Base-by-base conservation (phyloP, 2,797 vertebrate species). In the Anguilla pacifica region DNA sequence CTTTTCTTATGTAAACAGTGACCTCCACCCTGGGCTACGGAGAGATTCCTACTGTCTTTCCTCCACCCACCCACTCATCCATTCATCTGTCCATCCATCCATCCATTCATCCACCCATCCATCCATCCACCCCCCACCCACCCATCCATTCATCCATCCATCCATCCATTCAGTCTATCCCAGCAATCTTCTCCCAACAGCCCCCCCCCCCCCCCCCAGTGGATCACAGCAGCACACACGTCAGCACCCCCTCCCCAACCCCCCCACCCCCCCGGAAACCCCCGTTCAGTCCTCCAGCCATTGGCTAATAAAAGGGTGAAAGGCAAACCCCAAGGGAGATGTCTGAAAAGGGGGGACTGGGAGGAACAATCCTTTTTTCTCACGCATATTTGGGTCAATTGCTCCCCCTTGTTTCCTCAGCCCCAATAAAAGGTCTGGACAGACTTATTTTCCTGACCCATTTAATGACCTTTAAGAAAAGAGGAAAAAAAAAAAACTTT, bases 141-240 rank as follows among this genome's bases (percentile, higher is more conserved):
- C 55, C 94, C 94, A 95, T 94, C 95, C 92, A 94, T 94, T 94
- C 93, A 92, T 95, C 35, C 35, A 35, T 35, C 35, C 35, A 35
- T 35, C 35, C 35, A 35, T 35, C 35, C 35, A 35, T 35, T 95
- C 92, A 91, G 95, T 92, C 19, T 86, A 55, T 90, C 88, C 85
- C 39, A 74, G 11, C 85, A 84, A 94, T 46, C 39, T 84, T 84
- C 82, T 74, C 43, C 28, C 85, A 2, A 79, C 28, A 22, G 51
- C 92, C 94, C 94, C 91, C 93, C 31, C 90, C 53, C 90, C 93
- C 94, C 93, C 92, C 92, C 90, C 91, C 89, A 92, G 90, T 92
- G 89, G 94, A 93, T 92, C 94, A 93, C 88, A 91, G 92, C 88
- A 89, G 89, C 91, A 89, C 88, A 90, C 86, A 89, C 90, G 85